These are phyloP conservation scores for Leuctra nigra DNA, from an alignment of 2,888 invertebrate genomes.

Conservation along the genomic window DNA sequence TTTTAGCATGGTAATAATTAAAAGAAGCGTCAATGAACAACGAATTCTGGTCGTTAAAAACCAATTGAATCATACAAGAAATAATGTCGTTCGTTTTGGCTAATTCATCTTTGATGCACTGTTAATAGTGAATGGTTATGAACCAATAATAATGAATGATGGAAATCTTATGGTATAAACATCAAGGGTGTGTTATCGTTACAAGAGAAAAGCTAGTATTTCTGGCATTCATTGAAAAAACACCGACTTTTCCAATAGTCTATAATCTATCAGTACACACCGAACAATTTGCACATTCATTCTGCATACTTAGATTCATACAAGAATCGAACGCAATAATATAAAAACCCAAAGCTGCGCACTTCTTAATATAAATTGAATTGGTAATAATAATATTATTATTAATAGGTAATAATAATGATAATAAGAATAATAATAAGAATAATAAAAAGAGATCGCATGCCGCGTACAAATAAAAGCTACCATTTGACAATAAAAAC, in stretches of 20 bases:
- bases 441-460: constrained; percentile 15
- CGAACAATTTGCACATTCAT: constrained; percentile 17
- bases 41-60: too few species aligned
- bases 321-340: constrained; percentile 6
- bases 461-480: constrained; percentile 12
- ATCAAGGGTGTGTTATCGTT: background rate
- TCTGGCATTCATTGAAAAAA: background rate
- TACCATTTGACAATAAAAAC: constrained; percentile 14
- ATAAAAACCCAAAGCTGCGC: constrained; percentile 15
- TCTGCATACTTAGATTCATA: constrained; percentile 14
- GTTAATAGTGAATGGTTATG: too few species aligned
- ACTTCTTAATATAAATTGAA: too few species aligned
- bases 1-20: too few species aligned
- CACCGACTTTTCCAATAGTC: constrained; percentile 7
- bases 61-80: too few species aligned
- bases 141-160: too few species aligned
- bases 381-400: too few species aligned
- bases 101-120: background rate
- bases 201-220: constrained; percentile 15
- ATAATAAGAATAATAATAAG: too few species aligned
- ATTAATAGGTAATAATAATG: too few species aligned
- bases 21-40: too few species aligned
- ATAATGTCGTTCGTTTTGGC: too few species aligned
- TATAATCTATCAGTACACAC: constrained; percentile 1
- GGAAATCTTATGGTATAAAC: constrained; percentile 11